Conservation (phyloP, 2,797 vertebrate species). For the Taeniopygia guttata region DNA sequence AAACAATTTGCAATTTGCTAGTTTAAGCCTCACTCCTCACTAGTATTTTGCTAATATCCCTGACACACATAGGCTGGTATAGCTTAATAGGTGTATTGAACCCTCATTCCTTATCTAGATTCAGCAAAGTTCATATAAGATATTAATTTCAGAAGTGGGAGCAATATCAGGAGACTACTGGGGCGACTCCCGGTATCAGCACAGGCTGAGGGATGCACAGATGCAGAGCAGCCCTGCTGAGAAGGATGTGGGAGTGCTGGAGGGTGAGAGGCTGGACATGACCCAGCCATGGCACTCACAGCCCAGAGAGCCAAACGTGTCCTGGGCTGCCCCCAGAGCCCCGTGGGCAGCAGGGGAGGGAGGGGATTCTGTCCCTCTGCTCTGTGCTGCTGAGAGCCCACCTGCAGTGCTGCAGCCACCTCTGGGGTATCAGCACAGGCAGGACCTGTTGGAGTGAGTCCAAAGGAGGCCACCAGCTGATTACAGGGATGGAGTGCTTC, state of each 20-base stretch:
- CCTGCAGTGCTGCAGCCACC: not conserved
- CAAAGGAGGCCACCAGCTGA: not conserved
- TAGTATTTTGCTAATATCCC: not conserved
- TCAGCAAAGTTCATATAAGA: not conserved
- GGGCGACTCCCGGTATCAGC: fast-evolving
- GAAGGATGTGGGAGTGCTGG: fast-evolving
- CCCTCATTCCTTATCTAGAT: not conserved
- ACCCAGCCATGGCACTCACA: not conserved
- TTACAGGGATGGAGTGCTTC: not conserved
- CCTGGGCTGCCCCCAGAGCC: not conserved
- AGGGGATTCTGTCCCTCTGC: not conserved
- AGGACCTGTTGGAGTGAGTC: fast-evolving
- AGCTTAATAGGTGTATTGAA: not conserved
- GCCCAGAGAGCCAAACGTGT: not conserved
- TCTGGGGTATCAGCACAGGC: not conserved
- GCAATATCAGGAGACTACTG: not conserved
- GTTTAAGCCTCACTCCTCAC: not conserved
- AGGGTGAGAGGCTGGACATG: not conserved
- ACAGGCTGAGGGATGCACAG: fast-evolving
- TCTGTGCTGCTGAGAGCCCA: not conserved
- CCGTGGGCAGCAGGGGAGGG: not conserved
- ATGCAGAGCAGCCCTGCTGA: fast-evolving
- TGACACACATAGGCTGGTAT: not conserved
- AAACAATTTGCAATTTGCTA: not conserved
- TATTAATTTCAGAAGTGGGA: not conserved